Conservation (phyloP, 2,113 vertebrate species). For the Centropristis striata region DNA sequence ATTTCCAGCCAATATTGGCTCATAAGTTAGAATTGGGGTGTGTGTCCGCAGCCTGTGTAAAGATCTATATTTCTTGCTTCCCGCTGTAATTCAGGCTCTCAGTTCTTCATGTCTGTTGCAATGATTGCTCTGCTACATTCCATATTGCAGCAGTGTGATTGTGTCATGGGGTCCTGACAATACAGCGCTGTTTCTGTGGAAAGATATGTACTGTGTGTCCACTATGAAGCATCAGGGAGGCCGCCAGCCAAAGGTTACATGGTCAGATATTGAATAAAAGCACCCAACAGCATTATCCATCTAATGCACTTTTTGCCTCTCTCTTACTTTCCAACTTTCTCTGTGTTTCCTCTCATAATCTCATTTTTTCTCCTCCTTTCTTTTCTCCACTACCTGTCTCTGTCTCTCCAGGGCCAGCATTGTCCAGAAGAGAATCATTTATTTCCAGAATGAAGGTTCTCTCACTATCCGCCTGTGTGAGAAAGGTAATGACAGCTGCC, state of each 20-base stretch:
- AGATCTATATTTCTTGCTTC: constrained; percentile 24
- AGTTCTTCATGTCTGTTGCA: constrained; percentile 15
- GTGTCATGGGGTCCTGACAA: constrained; percentile 29
- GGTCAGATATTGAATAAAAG: constrained; percentile 31
- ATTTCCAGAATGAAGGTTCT: constrained; percentile 96
- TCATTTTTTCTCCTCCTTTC: background rate
- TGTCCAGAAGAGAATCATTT: constrained; percentile 95
- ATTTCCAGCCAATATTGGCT: constrained; percentile 30
- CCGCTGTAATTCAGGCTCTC: constrained; percentile 33
- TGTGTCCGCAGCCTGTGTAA: background rate
- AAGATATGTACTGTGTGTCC: constrained; percentile 40
- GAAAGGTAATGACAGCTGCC: constrained; percentile 87
- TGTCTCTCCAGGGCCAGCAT: constrained; percentile 91
- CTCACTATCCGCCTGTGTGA: constrained; percentile 95
- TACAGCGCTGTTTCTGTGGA: constrained; percentile 14
- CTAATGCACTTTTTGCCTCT: constrained; percentile 31
- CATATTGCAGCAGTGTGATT: constrained; percentile 43
- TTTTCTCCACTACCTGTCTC: background rate
- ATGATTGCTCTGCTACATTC: constrained; percentile 50
- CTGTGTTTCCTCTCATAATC: background rate
- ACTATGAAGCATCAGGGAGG: constrained; percentile 44
- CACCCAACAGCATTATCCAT: constrained; percentile 21
- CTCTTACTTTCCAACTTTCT: constrained; percentile 7
- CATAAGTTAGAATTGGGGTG: constrained; percentile 4
- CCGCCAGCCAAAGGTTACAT: constrained; percentile 48